Evolutionary conservation across 2,113 vertebrate genomes (phyloP).

Genomic region (Marmota flaviventris): DNA sequence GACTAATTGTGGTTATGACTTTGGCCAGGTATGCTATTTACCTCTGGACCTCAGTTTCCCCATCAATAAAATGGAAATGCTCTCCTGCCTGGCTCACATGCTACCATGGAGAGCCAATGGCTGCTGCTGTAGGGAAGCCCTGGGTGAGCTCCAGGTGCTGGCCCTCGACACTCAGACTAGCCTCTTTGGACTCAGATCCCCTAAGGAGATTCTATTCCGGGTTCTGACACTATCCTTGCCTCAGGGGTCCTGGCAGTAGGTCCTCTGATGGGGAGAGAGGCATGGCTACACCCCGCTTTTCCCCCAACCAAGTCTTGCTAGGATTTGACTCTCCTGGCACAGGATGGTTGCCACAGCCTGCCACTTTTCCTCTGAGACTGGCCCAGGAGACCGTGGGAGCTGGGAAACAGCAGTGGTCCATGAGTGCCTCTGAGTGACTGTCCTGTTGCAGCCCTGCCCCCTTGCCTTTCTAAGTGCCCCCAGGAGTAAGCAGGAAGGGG

Average conservation of each 20-base stretch:
- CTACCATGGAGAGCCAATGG: not conserved
- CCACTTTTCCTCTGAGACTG: not conserved
- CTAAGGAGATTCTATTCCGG: not conserved
- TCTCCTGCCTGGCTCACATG: not conserved
- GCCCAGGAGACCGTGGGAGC: not conserved
- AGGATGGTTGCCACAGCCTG: not conserved
- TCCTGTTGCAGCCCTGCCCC: not conserved
- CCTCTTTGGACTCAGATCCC: not conserved
- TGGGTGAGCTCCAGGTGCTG: not conserved
- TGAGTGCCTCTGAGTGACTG: not conserved
- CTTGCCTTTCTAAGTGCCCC: not conserved
- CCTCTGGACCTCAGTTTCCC: not conserved
- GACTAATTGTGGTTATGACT: not conserved
- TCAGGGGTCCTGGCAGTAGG: not conserved
- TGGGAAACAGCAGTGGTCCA: not conserved
- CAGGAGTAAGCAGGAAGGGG: not conserved
- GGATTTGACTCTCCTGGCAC: not conserved
- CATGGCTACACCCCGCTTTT: not conserved
- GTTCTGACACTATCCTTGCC: not conserved
- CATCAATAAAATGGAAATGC: not conserved
- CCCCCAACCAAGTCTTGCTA: not conserved
- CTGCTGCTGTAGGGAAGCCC: not conserved
- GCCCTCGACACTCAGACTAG: rapidly evolving
- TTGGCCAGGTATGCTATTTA: not conserved
- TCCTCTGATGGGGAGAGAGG: not conserved